Evolutionary conservation across 2,888 invertebrate species (phyloP), one percentile per base, ranked within the genome.

Genomic region (Arrhopalites spinosus): DNA sequence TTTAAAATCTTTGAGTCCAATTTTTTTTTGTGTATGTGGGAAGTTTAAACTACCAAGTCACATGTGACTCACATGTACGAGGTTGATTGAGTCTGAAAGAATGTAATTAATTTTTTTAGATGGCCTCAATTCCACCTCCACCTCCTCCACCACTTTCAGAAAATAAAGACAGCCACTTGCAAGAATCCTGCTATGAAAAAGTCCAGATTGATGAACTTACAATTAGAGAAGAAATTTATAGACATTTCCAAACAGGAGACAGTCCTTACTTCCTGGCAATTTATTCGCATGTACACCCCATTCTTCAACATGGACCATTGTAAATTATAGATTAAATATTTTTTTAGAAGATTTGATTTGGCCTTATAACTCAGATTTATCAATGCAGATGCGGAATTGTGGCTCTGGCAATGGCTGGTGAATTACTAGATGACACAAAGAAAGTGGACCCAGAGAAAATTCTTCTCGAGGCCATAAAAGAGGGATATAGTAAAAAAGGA

Each of bases 321-420:
- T 83, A 79, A 79, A 72, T 66, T 61, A 5, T 2, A n/a, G 17
- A 29, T 27, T 64, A 30, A 25, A 29, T 17, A 7, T 23, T n/a
- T 64, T 27, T 30, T 29, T 64, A n/a, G 17, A 29, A 29, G 7
- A 29, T 29, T 63, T 25, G 56, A n/a, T 8, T 63, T n/a, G n/a
- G n/a, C n/a, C n/a, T n/a, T n/a, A n/a, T n/a, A n/a, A n/a, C n/a
- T n/a, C n/a, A n/a, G n/a, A n/a, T 70, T 17, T 2, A 30, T 53
- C 79, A 72, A 81, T 81, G 3, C 80, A 95, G 94, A 82, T 96
- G 96, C 87, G 96, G 96, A 11, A 85, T 95, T 75, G 93, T 93
- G n/a, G 94, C 95, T 1, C 85, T 95, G 43, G 91, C 92, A 53
- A 95, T 95, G 92, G 88, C 92, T 67, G 87, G 91, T 63, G 27